Evolutionary conservation across 2,888 invertebrate species (phyloP).

Genomic region (Agrenia bidenticulata): DNA sequence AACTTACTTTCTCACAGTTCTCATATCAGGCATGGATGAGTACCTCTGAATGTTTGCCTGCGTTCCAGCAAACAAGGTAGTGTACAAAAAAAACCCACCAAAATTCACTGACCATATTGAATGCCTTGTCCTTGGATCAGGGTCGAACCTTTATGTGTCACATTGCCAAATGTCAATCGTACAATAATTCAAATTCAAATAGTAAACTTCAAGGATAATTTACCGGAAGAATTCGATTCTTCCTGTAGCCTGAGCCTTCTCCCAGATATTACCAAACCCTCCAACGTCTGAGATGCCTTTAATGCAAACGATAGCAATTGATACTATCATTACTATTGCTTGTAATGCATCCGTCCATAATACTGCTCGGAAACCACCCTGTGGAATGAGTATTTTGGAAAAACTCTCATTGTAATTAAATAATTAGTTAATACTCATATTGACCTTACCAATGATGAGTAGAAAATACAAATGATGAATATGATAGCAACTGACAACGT

Average conservation of each 20-base stretch:
- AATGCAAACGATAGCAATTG: conserved; percentile 34
- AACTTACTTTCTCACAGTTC: conserved; percentile 30
- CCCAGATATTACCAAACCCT: conserved; percentile 38
- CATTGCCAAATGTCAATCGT: too few species aligned
- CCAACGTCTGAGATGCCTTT: conserved; percentile 44
- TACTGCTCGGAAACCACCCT: conserved; percentile 48
- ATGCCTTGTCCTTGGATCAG: conserved; percentile 37
- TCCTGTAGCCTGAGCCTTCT: conserved; percentile 25
- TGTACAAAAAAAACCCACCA: conserved; percentile 34
- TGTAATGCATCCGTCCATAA: conserved; percentile 46
- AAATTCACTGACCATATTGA: conserved; percentile 37
- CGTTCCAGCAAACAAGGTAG: conserved; percentile 19
- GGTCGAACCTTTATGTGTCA: conserved; percentile 41
- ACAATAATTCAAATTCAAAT: too few species aligned
- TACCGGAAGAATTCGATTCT: conserved; percentile 40
- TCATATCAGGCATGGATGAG: conserved; percentile 33
- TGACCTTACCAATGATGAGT: conserved; percentile 33
- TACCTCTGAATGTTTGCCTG: conserved; percentile 41
- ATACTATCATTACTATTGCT: conserved; percentile 44
- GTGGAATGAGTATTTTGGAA: not conserved
- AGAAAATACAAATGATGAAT: conserved; percentile 57
- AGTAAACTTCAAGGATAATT: too few species aligned
- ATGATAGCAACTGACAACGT: conserved; percentile 68
- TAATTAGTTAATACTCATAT: not conserved
- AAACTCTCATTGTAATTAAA: not conserved